Conservation (phyloP, 2,113 vertebrate genomes). For the Paradoxurus hermaphroditus region DNA sequence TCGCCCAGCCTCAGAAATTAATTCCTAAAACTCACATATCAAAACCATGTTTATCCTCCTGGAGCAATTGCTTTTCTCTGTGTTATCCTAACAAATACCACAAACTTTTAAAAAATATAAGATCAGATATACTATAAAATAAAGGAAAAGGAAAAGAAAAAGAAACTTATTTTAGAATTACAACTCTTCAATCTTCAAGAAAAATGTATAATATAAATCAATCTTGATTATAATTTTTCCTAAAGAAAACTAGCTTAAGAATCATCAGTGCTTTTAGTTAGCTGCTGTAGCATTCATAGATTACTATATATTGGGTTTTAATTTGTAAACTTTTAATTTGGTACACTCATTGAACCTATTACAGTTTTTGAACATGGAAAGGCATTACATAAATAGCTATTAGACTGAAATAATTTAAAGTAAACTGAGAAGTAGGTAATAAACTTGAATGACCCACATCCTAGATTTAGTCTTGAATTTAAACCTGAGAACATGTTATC, state of each 20-base stretch:
- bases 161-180: constrained; percentile 34
- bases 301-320: not conserved
- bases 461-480: constrained; percentile 44
- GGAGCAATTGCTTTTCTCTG: not conserved
- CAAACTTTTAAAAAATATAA: not conserved
- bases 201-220: not conserved
- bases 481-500: constrained; percentile 37
- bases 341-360: not conserved
- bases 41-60: not conserved
- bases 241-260: constrained; percentile 15
- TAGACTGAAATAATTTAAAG: constrained; percentile 16
- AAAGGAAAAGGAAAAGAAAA: constrained; percentile 31
- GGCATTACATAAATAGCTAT: not conserved
- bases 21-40: constrained; percentile 29
- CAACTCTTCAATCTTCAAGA: not conserved
- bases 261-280: not conserved
- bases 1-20: constrained; percentile 24
- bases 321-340: not conserved
- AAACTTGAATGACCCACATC: constrained; percentile 16
- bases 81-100: not conserved
- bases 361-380: constrained; percentile 32
- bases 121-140: not conserved
- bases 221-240: constrained; percentile 18
- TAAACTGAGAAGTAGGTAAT: not conserved
- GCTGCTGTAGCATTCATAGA: not conserved